Percentiles rank a stretch among this genome's conserved stretches.
Conservation (phyloP, 53 echinoderm and acorn worm species). For the Paelopatides confundens region DNA sequence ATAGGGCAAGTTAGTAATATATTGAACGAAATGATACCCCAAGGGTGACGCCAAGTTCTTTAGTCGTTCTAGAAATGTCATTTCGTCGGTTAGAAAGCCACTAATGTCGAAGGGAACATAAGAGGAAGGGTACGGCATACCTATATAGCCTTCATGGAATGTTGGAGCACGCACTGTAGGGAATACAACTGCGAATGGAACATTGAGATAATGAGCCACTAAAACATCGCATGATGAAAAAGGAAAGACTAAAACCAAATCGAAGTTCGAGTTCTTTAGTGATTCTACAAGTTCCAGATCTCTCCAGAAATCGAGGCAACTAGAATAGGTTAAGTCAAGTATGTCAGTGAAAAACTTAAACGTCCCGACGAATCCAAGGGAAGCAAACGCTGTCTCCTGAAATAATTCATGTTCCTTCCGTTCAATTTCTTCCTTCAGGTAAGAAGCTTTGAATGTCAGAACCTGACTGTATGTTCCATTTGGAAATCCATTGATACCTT, state of each 20-base stretch:
- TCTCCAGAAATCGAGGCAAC: slow-evolving; percentile 51
- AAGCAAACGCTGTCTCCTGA: background rate
- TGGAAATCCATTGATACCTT: slow-evolving; percentile 29
- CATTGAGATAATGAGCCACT: slow-evolving; percentile 41
- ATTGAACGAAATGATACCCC: background rate
- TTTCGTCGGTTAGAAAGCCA: slow-evolving; percentile 21
- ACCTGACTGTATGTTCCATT: slow-evolving; percentile 13
- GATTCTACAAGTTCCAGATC: background rate
- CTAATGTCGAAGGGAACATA: slow-evolving; percentile 54
- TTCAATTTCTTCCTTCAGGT: background rate
- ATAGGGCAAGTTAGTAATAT: background rate
- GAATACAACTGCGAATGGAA: slow-evolving; percentile 40
- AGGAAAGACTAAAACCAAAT: slow-evolving; percentile 39
- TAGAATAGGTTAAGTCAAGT: background rate
- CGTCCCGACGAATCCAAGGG: background rate
- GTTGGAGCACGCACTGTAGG: background rate
- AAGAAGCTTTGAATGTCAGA: background rate
- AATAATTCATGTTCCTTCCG: background rate
- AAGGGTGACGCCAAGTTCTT: slow-evolving; percentile 15
- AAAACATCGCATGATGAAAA: slow-evolving; percentile 43
- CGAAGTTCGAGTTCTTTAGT: slow-evolving; percentile 27
- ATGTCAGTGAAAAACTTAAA: background rate
- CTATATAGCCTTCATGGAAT: slow-evolving; percentile 48
- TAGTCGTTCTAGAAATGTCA: slow-evolving; percentile 52
- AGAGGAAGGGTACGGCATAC: slow-evolving; percentile 47